Evolutionary conservation across 2,888 invertebrate species (phyloP).

Genomic region (Sericinus montela): DNA sequence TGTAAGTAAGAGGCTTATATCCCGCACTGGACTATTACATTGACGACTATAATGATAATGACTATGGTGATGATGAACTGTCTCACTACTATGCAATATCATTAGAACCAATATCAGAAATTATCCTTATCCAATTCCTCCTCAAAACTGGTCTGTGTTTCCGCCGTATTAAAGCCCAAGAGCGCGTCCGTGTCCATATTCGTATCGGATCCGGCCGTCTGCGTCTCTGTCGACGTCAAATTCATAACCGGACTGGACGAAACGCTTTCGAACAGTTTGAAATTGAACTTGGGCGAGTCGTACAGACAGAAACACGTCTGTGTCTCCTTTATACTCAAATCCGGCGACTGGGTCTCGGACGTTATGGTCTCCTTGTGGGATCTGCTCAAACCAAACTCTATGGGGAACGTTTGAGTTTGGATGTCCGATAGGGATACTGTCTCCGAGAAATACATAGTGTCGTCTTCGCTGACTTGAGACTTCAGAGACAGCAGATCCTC

Average conservation of each 20-base stretch:
- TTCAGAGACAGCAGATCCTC: conserved; percentile 56
- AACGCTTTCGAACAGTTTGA: conserved; percentile 45
- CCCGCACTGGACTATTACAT: too few species aligned
- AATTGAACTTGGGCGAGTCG: conserved; percentile 45
- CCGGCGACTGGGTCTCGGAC: conserved; percentile 47
- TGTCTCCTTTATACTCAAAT: conserved; percentile 61
- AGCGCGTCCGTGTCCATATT: conserved; percentile 32
- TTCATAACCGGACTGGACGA: conserved; percentile 43
- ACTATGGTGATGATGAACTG: too few species aligned
- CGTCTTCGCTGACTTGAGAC: conserved; percentile 59
- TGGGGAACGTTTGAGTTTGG: conserved; percentile 63
- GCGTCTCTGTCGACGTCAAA: conserved; percentile 57
- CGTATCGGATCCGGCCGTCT: conserved; percentile 40
- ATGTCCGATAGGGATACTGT: conserved; percentile 59
- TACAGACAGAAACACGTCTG: conserved; percentile 59
- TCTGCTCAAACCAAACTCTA: conserved; percentile 52
- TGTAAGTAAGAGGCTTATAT: too few species aligned
- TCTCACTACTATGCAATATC: too few species aligned
- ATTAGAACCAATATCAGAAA: conserved; percentile 38
- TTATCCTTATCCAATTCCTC: conserved; percentile 30
- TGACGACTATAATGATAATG: too few species aligned
- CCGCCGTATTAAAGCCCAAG: conserved; percentile 46
- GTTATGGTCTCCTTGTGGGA: conserved; percentile 57
- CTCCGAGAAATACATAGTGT: conserved; percentile 54
- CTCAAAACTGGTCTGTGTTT: conserved; percentile 61